Percentiles rank a stretch among this genome's conserved stretches.
These are phyloP conservation scores for Balanococcus diminutus DNA, from an alignment of 2,888 invertebrate species.

Conservation along the genomic window DNA sequence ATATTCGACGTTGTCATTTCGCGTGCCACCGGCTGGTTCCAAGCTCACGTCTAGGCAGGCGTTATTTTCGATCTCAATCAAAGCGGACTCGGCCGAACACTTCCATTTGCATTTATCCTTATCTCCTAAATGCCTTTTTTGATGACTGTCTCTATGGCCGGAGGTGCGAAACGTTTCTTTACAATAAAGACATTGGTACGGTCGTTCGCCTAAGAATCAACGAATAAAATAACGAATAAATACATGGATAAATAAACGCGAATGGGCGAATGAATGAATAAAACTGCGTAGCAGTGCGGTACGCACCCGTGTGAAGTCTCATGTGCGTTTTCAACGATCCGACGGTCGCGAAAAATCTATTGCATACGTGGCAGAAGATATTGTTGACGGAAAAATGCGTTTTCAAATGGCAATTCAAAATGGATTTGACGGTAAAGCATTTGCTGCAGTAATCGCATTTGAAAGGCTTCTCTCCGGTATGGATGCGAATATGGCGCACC, in stretches of 20 bases:
- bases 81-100: background rate
- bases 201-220: slow-evolving; percentile 64
- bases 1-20: background rate
- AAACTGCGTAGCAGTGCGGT: background rate
- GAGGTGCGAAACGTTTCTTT: slow-evolving; percentile 70
- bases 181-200: slow-evolving; percentile 69
- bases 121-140: slow-evolving; percentile 63
- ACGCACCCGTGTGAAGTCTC: slow-evolving; percentile 68
- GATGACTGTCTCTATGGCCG: slow-evolving; percentile 71
- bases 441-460: slow-evolving; percentile 65
- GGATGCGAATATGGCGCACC: slow-evolving; percentile 66
- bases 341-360: slow-evolving; percentile 69
- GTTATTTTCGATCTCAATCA: slow-evolving; percentile 15
- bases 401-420: slow-evolving; percentile 68
- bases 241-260: background rate
- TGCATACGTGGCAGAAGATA: slow-evolving; percentile 70
- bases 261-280: background rate
- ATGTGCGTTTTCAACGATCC: slow-evolving; percentile 72
- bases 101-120: slow-evolving; percentile 34
- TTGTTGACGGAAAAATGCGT: slow-evolving; percentile 67
- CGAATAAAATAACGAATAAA: too few relatives aligned
- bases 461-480: slow-evolving; percentile 72
- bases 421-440: slow-evolving; percentile 71
- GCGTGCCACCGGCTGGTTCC: background rate
- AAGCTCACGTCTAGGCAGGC: background rate